Evolutionary conservation across 2,797 vertebrate species (phyloP).

Genomic region (Adelosebastes latens): DNA sequence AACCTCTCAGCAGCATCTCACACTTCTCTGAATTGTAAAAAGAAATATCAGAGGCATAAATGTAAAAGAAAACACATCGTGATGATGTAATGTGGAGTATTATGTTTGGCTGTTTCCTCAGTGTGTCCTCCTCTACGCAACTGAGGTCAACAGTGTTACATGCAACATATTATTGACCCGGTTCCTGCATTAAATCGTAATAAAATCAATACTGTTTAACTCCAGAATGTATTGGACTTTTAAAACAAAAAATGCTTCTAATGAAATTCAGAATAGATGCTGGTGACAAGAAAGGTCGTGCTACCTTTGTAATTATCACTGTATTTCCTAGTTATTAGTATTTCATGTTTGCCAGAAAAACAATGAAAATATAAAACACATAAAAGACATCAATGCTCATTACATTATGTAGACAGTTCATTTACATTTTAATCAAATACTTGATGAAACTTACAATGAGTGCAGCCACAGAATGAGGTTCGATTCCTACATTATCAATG

Average conservation of each 20-base stretch:
- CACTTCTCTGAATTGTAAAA: conserved; percentile 4
- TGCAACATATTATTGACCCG: conserved; percentile 69
- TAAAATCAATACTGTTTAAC: conserved; percentile 77
- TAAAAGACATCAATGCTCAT: not conserved
- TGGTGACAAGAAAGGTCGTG: not conserved
- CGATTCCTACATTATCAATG: not conserved
- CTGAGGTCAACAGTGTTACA: conserved; percentile 42
- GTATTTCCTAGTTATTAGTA: not conserved
- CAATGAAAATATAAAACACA: not conserved
- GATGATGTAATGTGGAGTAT: not conserved
- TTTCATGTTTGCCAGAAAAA: not conserved
- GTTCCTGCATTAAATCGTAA: conserved; percentile 46
- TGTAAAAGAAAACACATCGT: not conserved
- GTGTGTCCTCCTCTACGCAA: conserved; percentile 1
- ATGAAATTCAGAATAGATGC: conserved; percentile 13
- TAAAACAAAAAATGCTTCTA: conserved; percentile 3
- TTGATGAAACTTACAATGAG: not conserved
- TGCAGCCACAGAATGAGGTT: not conserved
- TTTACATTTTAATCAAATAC: conserved; percentile 1
- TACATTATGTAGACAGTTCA: not conserved
- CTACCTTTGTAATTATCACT: not conserved
- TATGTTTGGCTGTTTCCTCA: not conserved
- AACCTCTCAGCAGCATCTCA: not conserved
- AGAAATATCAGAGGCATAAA: not conserved
- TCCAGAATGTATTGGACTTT: conserved; percentile 25